These are phyloP conservation scores for Lethenteron camtschaticum DNA, from an alignment of 2,113 vertebrate species.

Conservation along the genomic window DNA sequence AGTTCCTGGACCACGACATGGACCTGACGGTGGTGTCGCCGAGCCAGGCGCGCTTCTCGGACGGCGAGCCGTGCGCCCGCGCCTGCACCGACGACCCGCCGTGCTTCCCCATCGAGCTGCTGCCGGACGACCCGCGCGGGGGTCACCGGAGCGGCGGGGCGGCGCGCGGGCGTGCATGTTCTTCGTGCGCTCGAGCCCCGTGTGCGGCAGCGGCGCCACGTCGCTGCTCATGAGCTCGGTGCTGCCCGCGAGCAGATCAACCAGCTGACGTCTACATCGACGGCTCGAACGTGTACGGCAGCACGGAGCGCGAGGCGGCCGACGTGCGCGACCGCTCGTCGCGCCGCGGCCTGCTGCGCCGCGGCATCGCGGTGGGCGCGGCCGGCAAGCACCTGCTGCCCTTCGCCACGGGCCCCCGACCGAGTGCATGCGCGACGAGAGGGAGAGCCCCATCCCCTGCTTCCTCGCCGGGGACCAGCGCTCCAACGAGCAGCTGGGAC, in stretches of 20 bases:
- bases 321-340: constrained; percentile 7
- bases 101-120: constrained; percentile 9
- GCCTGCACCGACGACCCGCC: constrained; percentile 8
- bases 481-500: constrained; percentile 8
- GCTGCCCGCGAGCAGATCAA: constrained; percentile 10
- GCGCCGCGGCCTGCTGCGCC: constrained; percentile 6
- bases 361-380: constrained; percentile 3
- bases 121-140: constrained; percentile 7
- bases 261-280: constrained; percentile 9
- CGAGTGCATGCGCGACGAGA: constrained; percentile 9
- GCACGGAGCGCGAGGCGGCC: constrained; percentile 6
- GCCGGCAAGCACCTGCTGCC: constrained; percentile 8
- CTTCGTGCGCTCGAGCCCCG: constrained; percentile 10
- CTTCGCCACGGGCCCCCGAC: constrained; percentile 7
- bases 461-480: constrained; percentile 9
- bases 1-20: constrained; percentile 10
- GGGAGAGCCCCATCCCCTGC: constrained; percentile 9
- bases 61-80: constrained; percentile 7
- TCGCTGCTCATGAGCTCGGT: constrained; percentile 8
- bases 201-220: constrained; percentile 9
- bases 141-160: neutral
- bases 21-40: constrained; percentile 9
- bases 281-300: constrained; percentile 9
- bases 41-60: constrained; percentile 9
- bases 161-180: constrained; percentile 8